Base-by-base conservation (phyloP, 2,888 invertebrate genomes). In the Aspidiotus destructor region DNA sequence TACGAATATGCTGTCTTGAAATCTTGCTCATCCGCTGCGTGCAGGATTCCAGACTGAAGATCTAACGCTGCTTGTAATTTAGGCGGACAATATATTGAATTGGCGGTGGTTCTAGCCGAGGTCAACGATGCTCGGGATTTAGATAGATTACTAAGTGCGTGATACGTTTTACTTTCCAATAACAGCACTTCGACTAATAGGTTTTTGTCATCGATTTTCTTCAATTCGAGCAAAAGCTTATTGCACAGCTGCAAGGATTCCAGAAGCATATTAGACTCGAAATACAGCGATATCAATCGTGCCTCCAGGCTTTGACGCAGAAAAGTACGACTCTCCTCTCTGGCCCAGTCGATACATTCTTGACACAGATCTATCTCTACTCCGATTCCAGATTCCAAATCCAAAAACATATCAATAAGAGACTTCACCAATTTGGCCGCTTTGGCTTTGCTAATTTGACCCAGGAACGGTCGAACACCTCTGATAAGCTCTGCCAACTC, bases 1-100 rank as follows among this genome's bases (percentile, higher is more conserved):
- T 99, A 99, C 69, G 98, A 99, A 80, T 95, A 99, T 60, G 97
- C 98, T 70, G 99, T 99, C 83, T 99, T 99, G 79, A 99, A 99
- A 77, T 99, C 99, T 74, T 92, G 88, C 79, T 99, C 99, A 77
- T 99, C 99, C n/a, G 98, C 98, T 10, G 99, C 99, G 80, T 99
- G 99, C 69, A 99, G 81, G 73, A 99, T 95, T 74, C 97, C 97
- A 7, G 98, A 97, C 77, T 98, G 97, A 73, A 97, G 81, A 79
- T 99, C 99, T 53, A 99, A 82, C 10, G 96, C 90, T 9, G 97
- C 96, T 80, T 99, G 99, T 83, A 98, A 89, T 81, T 95, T 94
- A 0, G 99, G 98, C 71, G 98, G 96, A 78, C 98, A 97, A 78
- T 99, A 99, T 75, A 99, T 98, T 11, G 97, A 93, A 80, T 99